Base-by-base conservation (phyloP, 2,797 vertebrate genomes). In the Anniella stebbinsi region DNA sequence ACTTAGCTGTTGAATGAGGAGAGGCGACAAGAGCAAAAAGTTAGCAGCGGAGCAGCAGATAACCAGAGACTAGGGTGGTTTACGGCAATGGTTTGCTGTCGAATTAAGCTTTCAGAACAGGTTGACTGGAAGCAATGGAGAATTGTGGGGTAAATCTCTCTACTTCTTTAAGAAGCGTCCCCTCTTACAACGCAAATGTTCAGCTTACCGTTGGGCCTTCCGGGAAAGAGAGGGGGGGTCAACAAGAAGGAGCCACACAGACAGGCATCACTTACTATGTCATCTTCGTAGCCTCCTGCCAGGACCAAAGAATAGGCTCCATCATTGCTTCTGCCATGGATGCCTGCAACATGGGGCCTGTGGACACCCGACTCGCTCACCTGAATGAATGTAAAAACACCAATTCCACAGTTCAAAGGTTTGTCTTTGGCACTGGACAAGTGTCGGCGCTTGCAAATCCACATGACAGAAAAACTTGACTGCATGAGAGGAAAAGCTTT, bases 251-350 rank as follows among this genome's bases (percentile, higher is more conserved):
- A 23, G 18, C 60, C 5, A 12, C 57, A 36, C 2, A 70, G 41
- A 48, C 5, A 70, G 41, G 41, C 5, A n/a, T 25, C 84, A 94
- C 98, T 94, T 95, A 99, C 99, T 95, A 98, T 98, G 9, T 99
- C 99, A n/a, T 99, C 99, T 90, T 99, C 99, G 17, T 99, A 99
- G 30, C 99, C 99, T 85, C 99, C 99, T 0, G 99, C 98, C 93
- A 99, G 97, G 33, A 99, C 99, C 93, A 99, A 88, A 57, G 99
- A 99, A 84, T 98, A 99, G 13, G 99, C 98, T 0, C 99, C 99
- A 0, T 99, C 98, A 0, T 98, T 99, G 97, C 99, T 99, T 45
- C 99, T 97, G 91, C 99, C 99, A 0, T 99, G 99, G 78, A 99
- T 99, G 0, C 99, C 99, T 0, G 99, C 99, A 2, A 99, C 99